phyloP scores from a whole-genome alignment of 2,888 invertebrate genomes.

The Macroteleia sp. region DNA sequence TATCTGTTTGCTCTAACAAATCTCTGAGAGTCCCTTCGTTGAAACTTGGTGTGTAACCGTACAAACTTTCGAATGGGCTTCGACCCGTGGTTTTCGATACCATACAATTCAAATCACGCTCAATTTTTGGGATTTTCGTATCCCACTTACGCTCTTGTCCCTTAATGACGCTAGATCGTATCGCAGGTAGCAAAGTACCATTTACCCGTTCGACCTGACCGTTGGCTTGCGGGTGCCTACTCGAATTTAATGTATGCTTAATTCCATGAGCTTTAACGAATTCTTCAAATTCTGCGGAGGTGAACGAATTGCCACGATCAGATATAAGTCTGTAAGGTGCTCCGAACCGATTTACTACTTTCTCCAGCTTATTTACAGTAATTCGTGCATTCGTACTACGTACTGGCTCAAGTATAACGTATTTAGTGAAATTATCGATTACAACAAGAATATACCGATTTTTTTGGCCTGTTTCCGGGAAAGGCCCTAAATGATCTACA shows the following conservation, averaged over 20 bases:
- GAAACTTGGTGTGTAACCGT: slow-evolving; percentile 2
- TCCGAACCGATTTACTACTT: slow-evolving; percentile 59
- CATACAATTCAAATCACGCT: slow-evolving; percentile 3
- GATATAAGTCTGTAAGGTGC: slow-evolving; percentile 62
- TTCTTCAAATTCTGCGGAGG: no score
- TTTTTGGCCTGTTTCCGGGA: background rate
- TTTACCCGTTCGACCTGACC: background rate
- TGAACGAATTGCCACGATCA: no score
- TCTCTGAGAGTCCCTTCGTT: background rate
- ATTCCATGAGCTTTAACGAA: no score
- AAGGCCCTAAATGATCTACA: slow-evolving; percentile 58
- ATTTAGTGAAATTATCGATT: slow-evolving; percentile 65
- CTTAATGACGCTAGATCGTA: background rate
- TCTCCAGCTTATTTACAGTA: slow-evolving; percentile 36
- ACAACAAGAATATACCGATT: slow-evolving; percentile 59
- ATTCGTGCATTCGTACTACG: slow-evolving; percentile 5
- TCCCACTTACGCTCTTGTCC: background rate
- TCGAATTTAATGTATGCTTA: no score
- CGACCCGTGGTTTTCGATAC: background rate
- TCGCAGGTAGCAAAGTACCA: slow-evolving; percentile 28
- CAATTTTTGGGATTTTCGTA: background rate
- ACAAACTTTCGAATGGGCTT: slow-evolving; percentile 3
- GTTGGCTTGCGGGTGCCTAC: no score
- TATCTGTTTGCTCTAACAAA: background rate
- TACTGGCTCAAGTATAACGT: slow-evolving; percentile 47